Percentiles rank a stretch among this genome's conserved stretches.
Evolutionary conservation across 2,113 vertebrate genomes (phyloP).

Genomic region (Myanophis thanlyinensis): DNA sequence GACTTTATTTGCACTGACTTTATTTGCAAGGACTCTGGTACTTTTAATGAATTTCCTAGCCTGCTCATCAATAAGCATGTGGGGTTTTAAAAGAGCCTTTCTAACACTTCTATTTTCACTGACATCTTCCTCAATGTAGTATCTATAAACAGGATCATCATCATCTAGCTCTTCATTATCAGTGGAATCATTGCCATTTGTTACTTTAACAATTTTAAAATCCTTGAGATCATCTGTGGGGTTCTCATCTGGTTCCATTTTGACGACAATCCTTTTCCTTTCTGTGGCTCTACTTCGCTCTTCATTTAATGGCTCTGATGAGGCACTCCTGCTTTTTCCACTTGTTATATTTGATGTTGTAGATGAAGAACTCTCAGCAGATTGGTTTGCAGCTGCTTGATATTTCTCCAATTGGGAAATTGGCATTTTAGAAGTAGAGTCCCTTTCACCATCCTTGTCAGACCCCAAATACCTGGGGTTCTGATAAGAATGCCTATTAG

Average conservation of each 20-base stretch:
- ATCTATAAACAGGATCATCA: slow-evolving; percentile 75
- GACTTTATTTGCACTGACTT: slow-evolving; percentile 50
- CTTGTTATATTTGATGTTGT: slow-evolving; percentile 59
- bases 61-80: slow-evolving; percentile 65
- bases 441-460: slow-evolving; percentile 79
- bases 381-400: slow-evolving; percentile 80
- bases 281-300: slow-evolving; percentile 76
- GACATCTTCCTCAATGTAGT: slow-evolving; percentile 73
- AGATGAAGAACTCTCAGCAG: slow-evolving; percentile 64
- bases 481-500: slow-evolving; percentile 89
- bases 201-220: slow-evolving; percentile 83
- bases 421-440: slow-evolving; percentile 81
- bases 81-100: slow-evolving; percentile 70
- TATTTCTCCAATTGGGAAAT: slow-evolving; percentile 74
- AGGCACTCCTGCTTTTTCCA: slow-evolving; percentile 71
- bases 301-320: slow-evolving; percentile 69
- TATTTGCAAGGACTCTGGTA: slow-evolving; percentile 59
- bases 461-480: slow-evolving; percentile 67
- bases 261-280: slow-evolving; percentile 81
- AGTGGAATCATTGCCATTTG: slow-evolving; percentile 77
- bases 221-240: slow-evolving; percentile 77
- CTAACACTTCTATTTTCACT: slow-evolving; percentile 71
- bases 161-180: slow-evolving; percentile 78
- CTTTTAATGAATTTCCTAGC: slow-evolving; percentile 68
- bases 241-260: slow-evolving; percentile 87